Evolutionary conservation across 2,888 invertebrate genomes (phyloP), one percentile per base, ranked within the genome.

Genomic region (Lamproptera curius): DNA sequence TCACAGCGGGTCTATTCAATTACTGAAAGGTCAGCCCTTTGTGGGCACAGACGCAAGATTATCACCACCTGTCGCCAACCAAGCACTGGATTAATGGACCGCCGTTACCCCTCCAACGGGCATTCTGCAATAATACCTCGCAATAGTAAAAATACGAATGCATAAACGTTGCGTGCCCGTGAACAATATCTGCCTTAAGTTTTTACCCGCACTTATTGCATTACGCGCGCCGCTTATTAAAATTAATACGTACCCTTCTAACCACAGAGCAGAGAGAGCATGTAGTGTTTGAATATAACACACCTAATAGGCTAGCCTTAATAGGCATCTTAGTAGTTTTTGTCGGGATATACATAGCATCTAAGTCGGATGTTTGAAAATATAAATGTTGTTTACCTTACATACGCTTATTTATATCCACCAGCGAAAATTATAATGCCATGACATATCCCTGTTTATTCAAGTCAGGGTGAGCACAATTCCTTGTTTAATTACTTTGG

Each of bases 11-110:
- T 73, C 81, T 80, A 78, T 84, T 84, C 83, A 85, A 85, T 85
- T 85, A 86, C 67, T 63, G 70, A 86, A 86, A 86, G 86, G 85
- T 86, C 86, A 86, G 63, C 70, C 68, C 65, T 75, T 74, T 72
- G 73, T 71, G 68, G 65, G 73, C 74, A 73, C 79, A 66, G 61
- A 69, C 75, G 73, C 74, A 76, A 77, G 79, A 82, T 85, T 80
- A 82, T 81, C 81, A 74, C 68, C 49, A 64, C 70, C 76, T 83
- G 83, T 82, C 83, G 84, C 83, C 79, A 82, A 61, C 63, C 67
- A 67, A 63, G 65, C 67, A 52, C 52, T 51, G 60, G 60, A 60
- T 61, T 63, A 63, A 63, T 61, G 51, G 45, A 46, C 45, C 34
- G 15, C 20, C 11, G 26, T 11, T 23, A 26, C 20, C 16, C 2